Percentiles rank a stretch among this genome's conserved stretches.
Conservation (phyloP, 2,797 vertebrate genomes). For the Graptemys geographica region DNA sequence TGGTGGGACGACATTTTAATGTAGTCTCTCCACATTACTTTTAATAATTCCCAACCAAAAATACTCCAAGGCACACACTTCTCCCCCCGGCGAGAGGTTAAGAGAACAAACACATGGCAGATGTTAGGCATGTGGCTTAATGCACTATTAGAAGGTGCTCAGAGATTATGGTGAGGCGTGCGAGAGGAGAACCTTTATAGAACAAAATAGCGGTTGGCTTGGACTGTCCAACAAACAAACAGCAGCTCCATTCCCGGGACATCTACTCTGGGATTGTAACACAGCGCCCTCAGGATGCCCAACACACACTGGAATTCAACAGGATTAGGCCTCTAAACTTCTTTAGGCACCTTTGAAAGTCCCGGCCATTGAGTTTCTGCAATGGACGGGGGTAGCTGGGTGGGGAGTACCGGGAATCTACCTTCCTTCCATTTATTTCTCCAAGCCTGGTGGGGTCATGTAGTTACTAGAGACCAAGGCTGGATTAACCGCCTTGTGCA, state of each 20-base stretch:
- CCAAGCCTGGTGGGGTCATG: background rate
- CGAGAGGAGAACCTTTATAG: background rate
- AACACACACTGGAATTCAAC: background rate
- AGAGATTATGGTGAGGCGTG: background rate
- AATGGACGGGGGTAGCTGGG: background rate
- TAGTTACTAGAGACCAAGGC: background rate
- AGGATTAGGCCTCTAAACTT: background rate
- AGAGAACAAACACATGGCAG: background rate
- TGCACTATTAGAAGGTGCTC: background rate
- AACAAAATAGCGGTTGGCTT: background rate
- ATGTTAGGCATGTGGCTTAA: background rate
- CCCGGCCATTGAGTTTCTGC: background rate
- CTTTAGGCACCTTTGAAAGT: constrained; percentile 10
- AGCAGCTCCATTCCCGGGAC: background rate
- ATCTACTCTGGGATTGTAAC: background rate
- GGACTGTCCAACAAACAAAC: background rate
- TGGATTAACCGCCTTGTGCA: background rate
- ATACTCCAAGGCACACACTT: background rate
- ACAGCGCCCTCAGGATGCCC: background rate
- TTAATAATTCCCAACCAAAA: background rate
- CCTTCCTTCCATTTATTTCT: background rate
- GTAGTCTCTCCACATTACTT: background rate
- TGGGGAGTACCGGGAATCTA: background rate
- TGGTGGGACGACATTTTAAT: background rate
- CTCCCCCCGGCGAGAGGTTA: background rate